These are phyloP conservation scores for Drosophila asahinai DNA, from an alignment of 1,140 invertebrate species.

Conservation along the genomic window DNA sequence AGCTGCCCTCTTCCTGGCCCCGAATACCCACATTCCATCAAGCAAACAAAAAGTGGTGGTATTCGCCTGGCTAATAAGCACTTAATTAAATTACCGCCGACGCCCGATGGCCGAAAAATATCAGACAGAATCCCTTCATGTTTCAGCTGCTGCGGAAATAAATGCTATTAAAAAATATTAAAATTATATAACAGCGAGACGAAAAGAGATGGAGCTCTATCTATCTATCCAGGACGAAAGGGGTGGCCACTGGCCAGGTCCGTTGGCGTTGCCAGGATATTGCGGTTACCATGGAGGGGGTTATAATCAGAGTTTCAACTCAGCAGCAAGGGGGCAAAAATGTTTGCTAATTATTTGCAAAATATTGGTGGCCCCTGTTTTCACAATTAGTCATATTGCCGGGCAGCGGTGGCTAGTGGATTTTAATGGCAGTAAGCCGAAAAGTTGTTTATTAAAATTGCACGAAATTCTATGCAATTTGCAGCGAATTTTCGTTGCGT, in stretches of 20 bases:
- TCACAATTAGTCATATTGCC: constrained; percentile 57
- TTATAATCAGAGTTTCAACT: constrained; percentile 16
- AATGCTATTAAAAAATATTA: constrained; percentile 81
- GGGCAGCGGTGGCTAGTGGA: neutral
- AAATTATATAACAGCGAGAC: constrained; percentile 63
- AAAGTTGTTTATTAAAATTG: constrained; percentile 74
- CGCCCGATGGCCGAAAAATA: constrained; percentile 36
- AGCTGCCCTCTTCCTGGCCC: neutral
- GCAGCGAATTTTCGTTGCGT: constrained; percentile 5
- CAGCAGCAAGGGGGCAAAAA: constrained; percentile 40
- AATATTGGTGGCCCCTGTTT: constrained; percentile 73
- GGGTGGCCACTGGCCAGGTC: neutral
- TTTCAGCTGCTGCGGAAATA: constrained; percentile 30
- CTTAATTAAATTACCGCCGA: constrained; percentile 68
- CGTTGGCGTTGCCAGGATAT: constrained; percentile 61
- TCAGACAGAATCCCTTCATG: constrained; percentile 22
- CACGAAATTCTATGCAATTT: constrained; percentile 49
- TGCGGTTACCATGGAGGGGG: constrained; percentile 37
- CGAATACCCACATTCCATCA: constrained; percentile 2
- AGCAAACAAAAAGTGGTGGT: constrained; percentile 24
- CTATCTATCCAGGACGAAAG: constrained; percentile 4
- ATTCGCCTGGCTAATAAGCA: constrained; percentile 66
- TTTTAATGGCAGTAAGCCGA: constrained; percentile 3
- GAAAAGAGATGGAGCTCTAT: constrained; percentile 23
- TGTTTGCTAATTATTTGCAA: constrained; percentile 78